These are phyloP conservation scores for Araneus ventricosus DNA, from an alignment of 1,140 invertebrate species.

Conservation along the genomic window DNA sequence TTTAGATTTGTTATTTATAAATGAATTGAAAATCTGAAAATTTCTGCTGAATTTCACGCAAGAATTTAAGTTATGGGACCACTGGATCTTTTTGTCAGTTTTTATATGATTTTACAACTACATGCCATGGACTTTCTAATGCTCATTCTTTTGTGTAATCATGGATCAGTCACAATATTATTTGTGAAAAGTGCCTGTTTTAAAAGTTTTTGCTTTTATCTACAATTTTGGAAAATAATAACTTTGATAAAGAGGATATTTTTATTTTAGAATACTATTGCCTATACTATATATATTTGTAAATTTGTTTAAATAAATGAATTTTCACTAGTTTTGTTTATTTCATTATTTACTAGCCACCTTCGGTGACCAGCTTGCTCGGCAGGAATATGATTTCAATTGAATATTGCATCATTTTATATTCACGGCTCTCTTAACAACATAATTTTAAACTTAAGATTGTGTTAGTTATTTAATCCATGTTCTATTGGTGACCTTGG, in stretches of 20 bases:
- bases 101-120: constrained; percentile 33
- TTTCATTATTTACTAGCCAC: neutral
- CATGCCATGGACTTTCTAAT: constrained; percentile 52
- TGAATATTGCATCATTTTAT: too few relatives aligned
- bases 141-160: constrained; percentile 57
- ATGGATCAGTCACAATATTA: constrained; percentile 27
- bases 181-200: constrained; percentile 42
- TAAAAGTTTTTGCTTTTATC: constrained; percentile 51
- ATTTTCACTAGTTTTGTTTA: constrained; percentile 25
- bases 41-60: neutral
- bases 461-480: too few relatives aligned
- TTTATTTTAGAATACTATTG: constrained; percentile 59
- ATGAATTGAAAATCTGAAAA: neutral
- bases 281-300: constrained; percentile 47
- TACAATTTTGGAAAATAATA: constrained; percentile 36
- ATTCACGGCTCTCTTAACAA: too few relatives aligned
- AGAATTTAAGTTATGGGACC: constrained; percentile 37
- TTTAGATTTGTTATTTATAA: neutral
- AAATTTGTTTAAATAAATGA: constrained; percentile 58
- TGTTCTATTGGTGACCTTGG: too few relatives aligned
- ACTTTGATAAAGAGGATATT: constrained; percentile 52
- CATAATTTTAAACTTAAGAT: too few relatives aligned
- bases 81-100: constrained; percentile 5
- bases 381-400: too few relatives aligned
- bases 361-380: too few relatives aligned